phyloP scores from a whole-genome alignment of 2,113 vertebrate genomes.

The Erinaceus europaeus region DNA sequence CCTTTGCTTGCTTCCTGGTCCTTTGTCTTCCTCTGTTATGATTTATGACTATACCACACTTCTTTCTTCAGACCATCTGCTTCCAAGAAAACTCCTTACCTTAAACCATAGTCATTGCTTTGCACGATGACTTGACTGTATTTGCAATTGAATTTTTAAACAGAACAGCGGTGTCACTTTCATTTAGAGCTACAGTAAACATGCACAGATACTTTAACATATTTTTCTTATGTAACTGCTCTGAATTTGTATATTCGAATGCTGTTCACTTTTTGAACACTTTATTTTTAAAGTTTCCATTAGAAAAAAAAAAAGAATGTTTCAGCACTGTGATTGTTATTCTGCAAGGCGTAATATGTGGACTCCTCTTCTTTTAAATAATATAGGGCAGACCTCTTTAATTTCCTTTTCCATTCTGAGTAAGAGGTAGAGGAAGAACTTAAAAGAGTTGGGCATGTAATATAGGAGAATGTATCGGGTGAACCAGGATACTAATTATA shows the following conservation, averaged over 20 bases:
- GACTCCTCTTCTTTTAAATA: neutral
- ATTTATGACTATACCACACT: conserved; percentile 66
- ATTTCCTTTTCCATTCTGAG: neutral
- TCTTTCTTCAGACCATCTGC: conserved; percentile 44
- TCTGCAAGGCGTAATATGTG: neutral
- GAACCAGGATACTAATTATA: neutral
- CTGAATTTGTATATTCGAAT: neutral
- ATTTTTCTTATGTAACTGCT: neutral
- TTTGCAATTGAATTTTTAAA: conserved; percentile 36
- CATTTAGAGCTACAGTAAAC: conserved; percentile 1
- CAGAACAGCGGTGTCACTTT: neutral
- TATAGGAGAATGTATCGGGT: neutral
- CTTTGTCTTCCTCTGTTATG: conserved; percentile 65
- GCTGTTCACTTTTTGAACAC: neutral
- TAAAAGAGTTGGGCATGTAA: neutral
- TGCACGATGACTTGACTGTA: conserved; percentile 12
- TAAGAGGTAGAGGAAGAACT: neutral
- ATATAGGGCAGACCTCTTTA: neutral
- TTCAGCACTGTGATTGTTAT: neutral
- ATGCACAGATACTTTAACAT: neutral
- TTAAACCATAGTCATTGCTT: conserved; percentile 22
- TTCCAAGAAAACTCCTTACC: conserved; percentile 50
- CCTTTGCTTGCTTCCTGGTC: conserved; percentile 51
- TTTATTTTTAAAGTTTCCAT: neutral
- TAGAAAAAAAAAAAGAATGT: neutral